Evolutionary conservation across 2,113 vertebrate species (phyloP).

Genomic region (Anolis sagrei): DNA sequence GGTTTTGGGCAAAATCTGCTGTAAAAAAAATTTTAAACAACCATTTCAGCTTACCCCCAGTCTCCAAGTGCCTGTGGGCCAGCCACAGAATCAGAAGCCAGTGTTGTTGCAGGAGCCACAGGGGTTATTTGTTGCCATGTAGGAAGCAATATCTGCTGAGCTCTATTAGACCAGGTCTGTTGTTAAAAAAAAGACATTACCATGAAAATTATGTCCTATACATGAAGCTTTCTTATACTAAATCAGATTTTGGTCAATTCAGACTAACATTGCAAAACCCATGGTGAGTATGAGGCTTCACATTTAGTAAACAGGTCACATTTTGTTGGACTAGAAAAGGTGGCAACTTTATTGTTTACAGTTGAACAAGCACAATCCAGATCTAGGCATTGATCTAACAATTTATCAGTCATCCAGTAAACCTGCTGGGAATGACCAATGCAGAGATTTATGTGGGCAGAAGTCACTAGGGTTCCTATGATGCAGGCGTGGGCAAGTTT

Average conservation of each 20-base stretch:
- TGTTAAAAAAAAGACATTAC: constrained; percentile 30
- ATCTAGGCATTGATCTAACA: no score
- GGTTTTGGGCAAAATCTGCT: background rate
- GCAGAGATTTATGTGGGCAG: no score
- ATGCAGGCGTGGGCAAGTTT: no score
- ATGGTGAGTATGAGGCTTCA: no score
- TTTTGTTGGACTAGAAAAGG: no score
- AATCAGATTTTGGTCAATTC: background rate
- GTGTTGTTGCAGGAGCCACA: constrained; percentile 83
- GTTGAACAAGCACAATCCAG: no score
- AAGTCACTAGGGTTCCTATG: no score
- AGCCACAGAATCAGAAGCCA: constrained; percentile 90
- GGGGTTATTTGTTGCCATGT: constrained; percentile 93
- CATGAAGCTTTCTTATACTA: background rate
- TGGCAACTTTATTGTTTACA: no score
- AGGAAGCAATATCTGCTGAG: constrained; percentile 94
- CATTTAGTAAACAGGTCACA: no score
- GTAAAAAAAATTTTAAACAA: background rate
- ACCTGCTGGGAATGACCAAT: no score
- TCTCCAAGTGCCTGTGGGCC: constrained; percentile 94
- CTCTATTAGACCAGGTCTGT: constrained; percentile 91
- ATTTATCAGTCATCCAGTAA: no score
- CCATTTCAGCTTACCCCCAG: constrained; percentile 86
- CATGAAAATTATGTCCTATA: background rate
- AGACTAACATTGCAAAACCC: background rate